Conservation (phyloP, 2,113 vertebrate species). For the Pterocles orientalis region DNA sequence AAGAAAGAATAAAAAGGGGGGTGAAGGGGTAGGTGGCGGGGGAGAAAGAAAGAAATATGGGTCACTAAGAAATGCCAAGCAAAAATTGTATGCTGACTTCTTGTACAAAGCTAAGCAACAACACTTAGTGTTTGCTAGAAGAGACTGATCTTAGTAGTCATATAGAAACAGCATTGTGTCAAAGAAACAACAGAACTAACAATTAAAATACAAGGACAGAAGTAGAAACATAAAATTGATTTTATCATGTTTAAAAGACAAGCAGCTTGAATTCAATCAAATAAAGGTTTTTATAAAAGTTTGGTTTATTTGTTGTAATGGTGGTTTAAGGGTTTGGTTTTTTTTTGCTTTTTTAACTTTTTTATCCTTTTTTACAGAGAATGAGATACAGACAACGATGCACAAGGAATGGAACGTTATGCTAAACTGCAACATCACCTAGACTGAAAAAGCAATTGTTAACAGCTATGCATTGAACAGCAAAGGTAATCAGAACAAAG, state of each 20-base stretch:
- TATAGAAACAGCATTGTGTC: not conserved
- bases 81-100: not conserved
- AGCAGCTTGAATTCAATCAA: not conserved
- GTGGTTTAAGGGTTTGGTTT: not conserved
- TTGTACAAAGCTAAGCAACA: not conserved
- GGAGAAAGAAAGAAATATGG: not conserved
- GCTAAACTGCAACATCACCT: not conserved
- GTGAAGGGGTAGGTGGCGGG: rapidly evolving
- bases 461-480: not conserved
- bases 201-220: not conserved
- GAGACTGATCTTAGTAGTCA: not conserved
- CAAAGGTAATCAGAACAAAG: not conserved
- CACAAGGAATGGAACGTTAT: not conserved
- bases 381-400: not conserved
- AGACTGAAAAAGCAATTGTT: not conserved
- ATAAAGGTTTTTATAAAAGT: not conserved
- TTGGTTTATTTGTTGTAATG: not conserved
- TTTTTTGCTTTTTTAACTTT: no score
- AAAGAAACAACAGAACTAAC: not conserved
- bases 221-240: not conserved
- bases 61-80: not conserved
- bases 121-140: not conserved
- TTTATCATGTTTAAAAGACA: not conserved
- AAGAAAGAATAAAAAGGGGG: not conserved
- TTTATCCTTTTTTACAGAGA: not conserved